Percentiles rank a stretch among this genome's conserved stretches.
phyloP scores from a whole-genome alignment of 2,888 invertebrate genomes.

The Orthonychiurus folsomi region DNA sequence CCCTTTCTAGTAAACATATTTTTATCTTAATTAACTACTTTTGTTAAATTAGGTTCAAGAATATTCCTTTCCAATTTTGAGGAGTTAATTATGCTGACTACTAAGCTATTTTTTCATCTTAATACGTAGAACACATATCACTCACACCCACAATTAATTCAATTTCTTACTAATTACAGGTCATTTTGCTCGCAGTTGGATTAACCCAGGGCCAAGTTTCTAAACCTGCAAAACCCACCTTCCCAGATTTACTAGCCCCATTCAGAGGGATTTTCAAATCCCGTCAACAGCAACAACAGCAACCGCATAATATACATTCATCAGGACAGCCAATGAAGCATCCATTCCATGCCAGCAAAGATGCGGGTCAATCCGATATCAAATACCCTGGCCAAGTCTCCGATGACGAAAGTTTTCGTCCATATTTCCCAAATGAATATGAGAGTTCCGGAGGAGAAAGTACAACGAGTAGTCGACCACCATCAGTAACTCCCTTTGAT shows the following conservation, averaged over 20 bases:
- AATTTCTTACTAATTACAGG: conserved; percentile 1
- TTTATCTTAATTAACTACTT: conserved; percentile 9
- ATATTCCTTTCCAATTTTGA: too few relatives aligned
- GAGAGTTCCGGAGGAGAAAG: background rate
- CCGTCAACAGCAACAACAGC: background rate
- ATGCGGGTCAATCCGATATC: conserved; percentile 4
- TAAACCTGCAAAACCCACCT: conserved; percentile 4
- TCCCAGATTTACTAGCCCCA: conserved; percentile 21
- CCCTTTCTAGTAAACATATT: conserved; percentile 8
- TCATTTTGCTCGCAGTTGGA: background rate
- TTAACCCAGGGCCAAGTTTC: background rate
- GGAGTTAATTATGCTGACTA: too few relatives aligned
- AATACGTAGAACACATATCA: background rate
- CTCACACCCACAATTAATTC: conserved; percentile 2
- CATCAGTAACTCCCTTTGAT: background rate
- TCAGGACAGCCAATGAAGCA: background rate
- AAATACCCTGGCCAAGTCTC: background rate
- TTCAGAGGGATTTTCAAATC: conserved; percentile 16
- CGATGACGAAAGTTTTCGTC: conserved; percentile 7
- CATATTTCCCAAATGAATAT: background rate
- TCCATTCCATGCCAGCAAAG: conserved; percentile 4
- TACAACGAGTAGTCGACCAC: background rate
- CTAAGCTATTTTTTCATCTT: too few relatives aligned
- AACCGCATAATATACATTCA: conserved; percentile 1
- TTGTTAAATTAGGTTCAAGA: too few relatives aligned